Conservation (phyloP, 2,888 invertebrate genomes). For the Pediacus dermestoides region DNA sequence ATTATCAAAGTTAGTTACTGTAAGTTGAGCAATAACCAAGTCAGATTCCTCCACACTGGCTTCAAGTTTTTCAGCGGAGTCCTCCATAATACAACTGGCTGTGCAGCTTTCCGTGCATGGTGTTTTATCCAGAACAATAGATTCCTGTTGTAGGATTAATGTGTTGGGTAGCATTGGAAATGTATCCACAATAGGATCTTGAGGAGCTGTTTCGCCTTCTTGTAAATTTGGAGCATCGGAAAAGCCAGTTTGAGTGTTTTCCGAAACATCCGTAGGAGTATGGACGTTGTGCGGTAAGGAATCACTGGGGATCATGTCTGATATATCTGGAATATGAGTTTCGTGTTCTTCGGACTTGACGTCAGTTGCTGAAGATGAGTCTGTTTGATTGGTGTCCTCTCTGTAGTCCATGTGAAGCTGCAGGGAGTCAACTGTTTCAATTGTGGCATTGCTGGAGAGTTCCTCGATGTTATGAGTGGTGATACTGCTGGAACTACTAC, state of each 20-base stretch:
- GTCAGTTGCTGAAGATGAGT: constrained; percentile 29
- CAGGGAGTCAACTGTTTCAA: constrained; percentile 36
- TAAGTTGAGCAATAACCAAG: constrained; percentile 42
- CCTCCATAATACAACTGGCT: constrained; percentile 25
- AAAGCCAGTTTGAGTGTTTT: too few species aligned
- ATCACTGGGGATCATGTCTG: too few species aligned
- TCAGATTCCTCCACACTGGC: constrained; percentile 49
- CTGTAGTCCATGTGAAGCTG: constrained; percentile 34
- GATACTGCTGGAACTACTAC: constrained; percentile 32
- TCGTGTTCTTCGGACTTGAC: constrained; percentile 21
- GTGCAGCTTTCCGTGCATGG: constrained; percentile 44
- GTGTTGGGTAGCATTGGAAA: constrained; percentile 45
- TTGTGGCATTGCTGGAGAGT: constrained; percentile 30
- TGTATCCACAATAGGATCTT: constrained; percentile 23
- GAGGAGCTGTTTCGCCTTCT: constrained; percentile 13
- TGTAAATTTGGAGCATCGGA: too few species aligned
- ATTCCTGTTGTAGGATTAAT: constrained; percentile 46
- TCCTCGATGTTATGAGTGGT: constrained; percentile 30
- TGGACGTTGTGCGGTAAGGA: too few species aligned
- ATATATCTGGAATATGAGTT: constrained; percentile 28
- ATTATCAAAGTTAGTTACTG: constrained; percentile 34
- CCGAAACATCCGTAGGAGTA: too few species aligned
- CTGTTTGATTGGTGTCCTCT: constrained; percentile 19
- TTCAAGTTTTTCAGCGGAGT: constrained; percentile 44
- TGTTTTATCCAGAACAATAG: constrained; percentile 29